A percentile compares a stretch with the other conserved stretches of the same genome.
phyloP scores from a whole-genome alignment of 2,888 invertebrate species.

The Acanthosoma haemorrhoidale region DNA sequence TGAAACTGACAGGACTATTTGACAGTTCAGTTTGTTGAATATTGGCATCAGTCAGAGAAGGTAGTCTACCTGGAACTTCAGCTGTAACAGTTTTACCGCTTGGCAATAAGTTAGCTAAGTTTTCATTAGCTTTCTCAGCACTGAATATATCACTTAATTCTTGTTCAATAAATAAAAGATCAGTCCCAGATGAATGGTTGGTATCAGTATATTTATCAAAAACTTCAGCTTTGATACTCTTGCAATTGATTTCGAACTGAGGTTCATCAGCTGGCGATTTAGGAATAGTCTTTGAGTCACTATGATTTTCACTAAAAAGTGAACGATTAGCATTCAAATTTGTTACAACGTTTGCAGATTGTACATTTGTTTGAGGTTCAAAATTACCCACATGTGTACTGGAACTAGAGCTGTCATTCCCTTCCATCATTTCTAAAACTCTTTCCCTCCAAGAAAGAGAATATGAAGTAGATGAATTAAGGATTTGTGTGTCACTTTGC shows the following conservation, averaged over 20 bases:
- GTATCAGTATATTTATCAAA: neutral
- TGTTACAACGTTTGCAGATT: too few relatives aligned
- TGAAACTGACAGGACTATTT: neutral
- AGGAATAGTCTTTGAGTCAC: neutral
- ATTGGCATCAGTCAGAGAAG: neutral
- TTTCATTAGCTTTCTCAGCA: too few relatives aligned
- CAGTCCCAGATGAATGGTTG: too few relatives aligned
- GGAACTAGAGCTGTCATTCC: neutral
- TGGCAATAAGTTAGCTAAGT: too few relatives aligned
- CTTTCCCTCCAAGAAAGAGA: neutral
- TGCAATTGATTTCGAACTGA: neutral
- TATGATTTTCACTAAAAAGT: neutral
- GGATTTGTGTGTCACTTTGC: too few relatives aligned
- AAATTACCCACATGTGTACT: too few relatives aligned
- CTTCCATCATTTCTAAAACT: constrained; percentile 15
- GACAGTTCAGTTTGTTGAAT: neutral
- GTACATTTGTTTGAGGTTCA: too few relatives aligned
- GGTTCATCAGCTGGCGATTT: neutral
- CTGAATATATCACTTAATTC: neutral
- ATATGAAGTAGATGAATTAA: neutral
- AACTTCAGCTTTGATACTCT: neutral
- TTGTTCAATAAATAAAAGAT: neutral
- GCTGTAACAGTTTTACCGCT: neutral
- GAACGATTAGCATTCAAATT: too few relatives aligned
- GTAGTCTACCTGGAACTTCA: neutral